Percentiles rank a stretch among this genome's conserved stretches.
These are phyloP conservation scores for Bombus consobrinus DNA, from an alignment of 1,140 invertebrate species.

Conservation along the genomic window DNA sequence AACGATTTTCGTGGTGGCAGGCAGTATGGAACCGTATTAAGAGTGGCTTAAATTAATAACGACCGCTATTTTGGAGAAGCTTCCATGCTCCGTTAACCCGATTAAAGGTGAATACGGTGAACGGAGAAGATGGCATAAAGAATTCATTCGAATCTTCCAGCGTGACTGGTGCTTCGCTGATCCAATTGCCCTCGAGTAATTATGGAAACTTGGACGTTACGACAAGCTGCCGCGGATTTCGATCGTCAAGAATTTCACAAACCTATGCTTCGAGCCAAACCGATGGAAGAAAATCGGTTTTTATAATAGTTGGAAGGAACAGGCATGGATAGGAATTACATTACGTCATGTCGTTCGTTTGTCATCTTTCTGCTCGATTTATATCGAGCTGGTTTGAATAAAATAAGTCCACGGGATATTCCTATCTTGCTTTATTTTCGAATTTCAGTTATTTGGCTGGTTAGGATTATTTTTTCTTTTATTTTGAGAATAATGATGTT, in stretches of 20 bases:
- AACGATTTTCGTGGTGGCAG: slow-evolving; percentile 58
- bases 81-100: slow-evolving; percentile 76
- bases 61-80: slow-evolving; percentile 74
- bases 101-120: slow-evolving; percentile 69
- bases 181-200: slow-evolving; percentile 65
- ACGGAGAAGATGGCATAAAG: slow-evolving; percentile 71
- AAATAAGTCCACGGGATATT: slow-evolving; percentile 45
- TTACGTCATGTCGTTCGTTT: slow-evolving; percentile 69
- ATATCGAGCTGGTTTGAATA: slow-evolving; percentile 53
- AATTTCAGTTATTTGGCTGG: background rate
- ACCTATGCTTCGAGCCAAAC: background rate
- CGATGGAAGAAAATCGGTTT: background rate
- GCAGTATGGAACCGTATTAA: slow-evolving; percentile 56
- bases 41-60: slow-evolving; percentile 72
- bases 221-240: slow-evolving; percentile 58
- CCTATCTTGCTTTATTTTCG: slow-evolving; percentile 33
- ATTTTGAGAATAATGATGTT: background rate
- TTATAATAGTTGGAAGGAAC: background rate
- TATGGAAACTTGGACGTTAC: slow-evolving; percentile 71
- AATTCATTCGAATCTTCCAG: slow-evolving; percentile 70
- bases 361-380: slow-evolving; percentile 38
- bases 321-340: slow-evolving; percentile 56
- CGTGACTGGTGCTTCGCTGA: slow-evolving; percentile 60
- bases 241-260: background rate
- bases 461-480: too few species aligned